Percentiles rank a stretch among this genome's conserved stretches.
phyloP scores from a whole-genome alignment of 2,797 vertebrate genomes.

The Eremophila alpestris region DNA sequence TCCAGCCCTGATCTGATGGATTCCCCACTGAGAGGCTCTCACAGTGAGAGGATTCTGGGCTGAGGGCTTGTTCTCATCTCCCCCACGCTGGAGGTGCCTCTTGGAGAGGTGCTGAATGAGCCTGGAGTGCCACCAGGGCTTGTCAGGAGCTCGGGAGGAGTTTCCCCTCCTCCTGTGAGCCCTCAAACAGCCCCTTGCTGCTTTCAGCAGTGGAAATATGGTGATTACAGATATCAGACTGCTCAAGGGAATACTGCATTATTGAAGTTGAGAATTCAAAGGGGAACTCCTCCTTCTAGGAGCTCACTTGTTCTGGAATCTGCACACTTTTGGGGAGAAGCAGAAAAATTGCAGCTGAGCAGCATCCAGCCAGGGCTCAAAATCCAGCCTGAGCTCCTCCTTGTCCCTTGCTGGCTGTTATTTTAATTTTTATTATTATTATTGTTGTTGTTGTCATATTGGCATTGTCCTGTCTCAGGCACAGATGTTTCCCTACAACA shows the following conservation, averaged over 20 bases:
- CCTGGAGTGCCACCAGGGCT: not conserved
- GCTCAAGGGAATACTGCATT: not conserved
- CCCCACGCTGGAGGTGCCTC: not conserved
- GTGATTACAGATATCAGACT: not conserved
- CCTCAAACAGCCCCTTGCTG: not conserved
- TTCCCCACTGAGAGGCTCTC: not conserved
- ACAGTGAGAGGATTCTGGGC: not conserved
- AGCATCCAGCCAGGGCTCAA: not conserved
- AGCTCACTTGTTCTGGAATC: not conserved
- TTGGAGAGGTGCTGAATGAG: not conserved
- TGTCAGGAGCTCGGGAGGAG: not conserved
- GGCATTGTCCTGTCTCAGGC: not conserved
- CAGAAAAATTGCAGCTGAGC: not conserved
- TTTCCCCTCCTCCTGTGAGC: not conserved
- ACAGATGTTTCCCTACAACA: not conserved
- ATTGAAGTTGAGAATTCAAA: not conserved
- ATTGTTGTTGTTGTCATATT: not conserved
- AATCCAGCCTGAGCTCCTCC: not conserved
- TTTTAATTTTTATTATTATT: not conserved
- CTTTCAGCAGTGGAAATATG: not conserved
- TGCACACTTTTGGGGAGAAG: fast-evolving
- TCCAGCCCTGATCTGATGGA: not conserved
- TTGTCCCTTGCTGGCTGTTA: not conserved
- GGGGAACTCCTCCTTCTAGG: not conserved
- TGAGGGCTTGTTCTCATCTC: not conserved